Evolutionary conservation across 2,797 vertebrate genomes (phyloP), one percentile per base, ranked within the genome.

Genomic region (Macropodus opercularis): DNA sequence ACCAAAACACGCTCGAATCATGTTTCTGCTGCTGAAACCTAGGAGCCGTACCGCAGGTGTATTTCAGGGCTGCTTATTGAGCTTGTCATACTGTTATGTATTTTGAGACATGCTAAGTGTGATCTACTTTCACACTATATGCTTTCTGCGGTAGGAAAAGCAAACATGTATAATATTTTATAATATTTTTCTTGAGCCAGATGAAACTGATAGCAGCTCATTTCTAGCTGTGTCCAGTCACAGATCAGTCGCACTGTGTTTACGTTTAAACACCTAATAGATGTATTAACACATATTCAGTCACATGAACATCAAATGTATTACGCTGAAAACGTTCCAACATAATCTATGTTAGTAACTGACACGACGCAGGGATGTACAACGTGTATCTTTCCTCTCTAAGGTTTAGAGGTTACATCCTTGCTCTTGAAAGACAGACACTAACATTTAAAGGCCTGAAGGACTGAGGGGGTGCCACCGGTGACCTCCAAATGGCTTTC

Each of bases 401-500:
- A 61, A 77, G 80, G 84, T 91, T 88, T 83, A 75, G 77, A 88
- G 83, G 85, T 90, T 83, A 89, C 87, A 89, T 90, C 86, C 84
- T 79, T 84, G 85, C 81, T 87, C 88, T 85, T 90, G 85, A 92
- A 89, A 90, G 89, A 79, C 84, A 89, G 86, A 91, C 90, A 85
- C 86, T 92, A 93, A 92, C 90, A 92, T 93, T 91, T 91, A 81
- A 91, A 90, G 86, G 88, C 77, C 83, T 82, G 78, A 85, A 87
- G 87, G 81, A 88, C 86, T 66, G 67, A 69, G 63, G 68, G 86
- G 79, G 89, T 80, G 77, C 81, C 84, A 88, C 89, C 79, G 41
- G 60, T 92, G 91, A 93, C 92, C 92, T 91, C 92, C 88, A 92
- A 92, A 92, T 92, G 90, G 90, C 91, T 89, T 88, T 93, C 91